Percentiles rank a stretch among this genome's conserved stretches.
Conservation (phyloP, 2,888 invertebrate genomes). For the Dryocosmus kuriphilus region DNA sequence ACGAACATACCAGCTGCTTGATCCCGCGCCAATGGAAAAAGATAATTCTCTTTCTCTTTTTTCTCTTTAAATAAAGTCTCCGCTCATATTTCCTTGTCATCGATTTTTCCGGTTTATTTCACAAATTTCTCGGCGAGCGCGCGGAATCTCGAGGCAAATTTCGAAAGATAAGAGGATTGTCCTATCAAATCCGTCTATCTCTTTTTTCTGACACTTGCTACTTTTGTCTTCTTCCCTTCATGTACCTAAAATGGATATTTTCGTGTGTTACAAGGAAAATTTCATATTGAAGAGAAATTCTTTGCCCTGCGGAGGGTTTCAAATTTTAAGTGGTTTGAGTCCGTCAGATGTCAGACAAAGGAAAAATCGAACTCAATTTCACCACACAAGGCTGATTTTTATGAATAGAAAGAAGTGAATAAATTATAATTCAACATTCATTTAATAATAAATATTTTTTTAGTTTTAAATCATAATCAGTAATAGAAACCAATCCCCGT, state of each 20-base stretch:
- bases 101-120: constrained; percentile 66
- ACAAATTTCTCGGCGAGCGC: constrained; percentile 53
- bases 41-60: constrained; percentile 62
- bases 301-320: not conserved
- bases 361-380: not conserved
- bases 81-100: constrained; percentile 62
- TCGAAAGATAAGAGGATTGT: not conserved
- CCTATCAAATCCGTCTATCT: not conserved
- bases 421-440: no score
- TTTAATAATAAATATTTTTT: no score
- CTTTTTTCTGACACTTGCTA: not conserved
- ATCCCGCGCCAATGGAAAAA: constrained; percentile 62
- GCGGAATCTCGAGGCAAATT: constrained; percentile 44
- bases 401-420: no score
- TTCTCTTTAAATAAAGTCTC: constrained; percentile 61
- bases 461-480: no score
- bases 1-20: constrained; percentile 54
- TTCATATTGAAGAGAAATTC: not conserved
- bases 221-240: not conserved
- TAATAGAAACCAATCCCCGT: no score
- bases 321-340: not conserved
- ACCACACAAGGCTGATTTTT: not conserved
- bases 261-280: not conserved
- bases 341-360: not conserved
- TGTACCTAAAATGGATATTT: not conserved